Conservation (phyloP, 1,140 invertebrate species). For the Lethocerus indicus region DNA sequence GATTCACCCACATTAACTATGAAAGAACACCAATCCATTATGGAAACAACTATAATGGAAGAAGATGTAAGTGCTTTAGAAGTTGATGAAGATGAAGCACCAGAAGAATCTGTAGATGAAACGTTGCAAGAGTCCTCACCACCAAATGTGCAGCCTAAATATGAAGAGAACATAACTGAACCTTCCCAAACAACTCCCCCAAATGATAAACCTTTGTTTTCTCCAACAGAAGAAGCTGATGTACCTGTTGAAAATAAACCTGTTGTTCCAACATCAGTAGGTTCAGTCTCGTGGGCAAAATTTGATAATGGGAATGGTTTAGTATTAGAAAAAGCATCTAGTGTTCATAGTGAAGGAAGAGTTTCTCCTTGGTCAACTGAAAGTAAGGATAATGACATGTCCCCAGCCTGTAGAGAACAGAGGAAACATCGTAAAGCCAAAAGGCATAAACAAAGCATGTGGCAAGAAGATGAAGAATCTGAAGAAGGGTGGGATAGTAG, state of each 20-base stretch:
- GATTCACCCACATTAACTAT: constrained; percentile 19
- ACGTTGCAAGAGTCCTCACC: neutral
- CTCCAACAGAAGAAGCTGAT: constrained; percentile 5
- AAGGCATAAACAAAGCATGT: constrained; percentile 15
- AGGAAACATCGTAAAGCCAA: constrained; percentile 16
- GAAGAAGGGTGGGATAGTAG: constrained; percentile 20
- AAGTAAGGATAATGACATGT: constrained; percentile 39
- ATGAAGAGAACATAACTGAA: neutral
- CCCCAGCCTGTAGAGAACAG: constrained; percentile 16
- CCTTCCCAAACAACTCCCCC: neutral
- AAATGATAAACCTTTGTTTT: neutral
- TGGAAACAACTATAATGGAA: constrained; percentile 21
- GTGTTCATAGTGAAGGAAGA: constrained; percentile 30
- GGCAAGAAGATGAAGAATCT: constrained; percentile 21
- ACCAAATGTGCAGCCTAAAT: neutral
- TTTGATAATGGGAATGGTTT: constrained; percentile 26
- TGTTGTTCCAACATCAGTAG: neutral
- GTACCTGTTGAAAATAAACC: neutral
- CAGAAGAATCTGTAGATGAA: constrained; percentile 14
- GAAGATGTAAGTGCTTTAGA: constrained; percentile 20
- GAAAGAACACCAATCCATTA: constrained; percentile 20
- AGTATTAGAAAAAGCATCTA: constrained; percentile 25
- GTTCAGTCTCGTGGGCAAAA: constrained; percentile 25
- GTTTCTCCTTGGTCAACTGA: constrained; percentile 60
- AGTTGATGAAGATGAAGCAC: constrained; percentile 15